Percentiles rank a stretch among this genome's conserved stretches.
Conservation (phyloP, 2,113 vertebrate genomes). For the Albula glossodonta region DNA sequence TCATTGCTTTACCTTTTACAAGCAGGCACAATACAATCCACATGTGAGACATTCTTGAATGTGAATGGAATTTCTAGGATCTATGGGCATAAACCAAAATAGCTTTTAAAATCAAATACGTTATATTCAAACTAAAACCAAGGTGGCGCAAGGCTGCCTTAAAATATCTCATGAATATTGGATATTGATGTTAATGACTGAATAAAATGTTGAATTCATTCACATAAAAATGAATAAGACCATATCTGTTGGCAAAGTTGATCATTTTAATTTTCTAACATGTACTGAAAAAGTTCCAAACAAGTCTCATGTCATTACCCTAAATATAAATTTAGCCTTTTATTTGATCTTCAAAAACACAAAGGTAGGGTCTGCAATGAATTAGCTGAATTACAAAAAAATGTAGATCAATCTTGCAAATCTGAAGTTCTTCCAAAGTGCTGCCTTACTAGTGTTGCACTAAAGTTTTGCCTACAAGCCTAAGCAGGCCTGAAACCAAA, state of each 20-base stretch:
- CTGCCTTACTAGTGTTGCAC: background rate
- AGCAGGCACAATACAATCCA: constrained; percentile 54
- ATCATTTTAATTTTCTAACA: background rate
- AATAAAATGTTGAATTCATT: background rate
- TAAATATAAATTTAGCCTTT: background rate
- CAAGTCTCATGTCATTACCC: background rate
- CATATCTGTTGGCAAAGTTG: background rate
- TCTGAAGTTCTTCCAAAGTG: background rate
- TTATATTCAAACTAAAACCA: no score
- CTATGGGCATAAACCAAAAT: background rate
- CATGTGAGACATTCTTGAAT: constrained; percentile 51
- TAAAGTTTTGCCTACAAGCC: background rate
- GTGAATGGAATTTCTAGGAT: background rate
- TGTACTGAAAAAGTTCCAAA: background rate
- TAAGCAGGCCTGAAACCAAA: background rate
- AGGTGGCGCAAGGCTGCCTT: no score
- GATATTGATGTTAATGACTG: background rate
- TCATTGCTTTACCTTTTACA: constrained; percentile 55
- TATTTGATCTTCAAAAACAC: background rate
- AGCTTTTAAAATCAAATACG: background rate
- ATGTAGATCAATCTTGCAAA: constrained; percentile 6
- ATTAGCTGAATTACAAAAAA: background rate
- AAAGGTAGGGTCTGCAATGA: background rate
- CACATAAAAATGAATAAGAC: background rate
- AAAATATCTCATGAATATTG: no score